Evolutionary conservation across 2,888 invertebrate genomes (phyloP), one percentile per base, ranked within the genome.

Genomic region (Buathra laborator): DNA sequence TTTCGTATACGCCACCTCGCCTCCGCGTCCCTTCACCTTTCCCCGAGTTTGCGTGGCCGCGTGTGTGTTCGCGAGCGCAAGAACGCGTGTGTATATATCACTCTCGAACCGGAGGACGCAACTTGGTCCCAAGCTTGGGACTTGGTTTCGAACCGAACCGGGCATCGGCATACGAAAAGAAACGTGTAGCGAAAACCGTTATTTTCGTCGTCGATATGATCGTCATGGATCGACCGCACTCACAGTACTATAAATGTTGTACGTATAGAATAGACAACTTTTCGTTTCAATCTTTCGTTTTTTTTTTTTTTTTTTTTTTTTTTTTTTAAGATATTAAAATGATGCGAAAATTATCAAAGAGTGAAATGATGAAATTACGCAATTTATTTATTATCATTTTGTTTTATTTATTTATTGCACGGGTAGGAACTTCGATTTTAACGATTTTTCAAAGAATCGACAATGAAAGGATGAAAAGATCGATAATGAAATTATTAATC

Each of bases 241-340:
- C 91, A 66, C 90, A 90, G 72, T 92, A 90, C 86, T 89, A 88
- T 64, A 91, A 90, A 91, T 92, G 91, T 85, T 92, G 93, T 92
- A 92, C 75, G 92, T 91, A 88, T 83, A 5, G 16, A 0, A 46
- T 16, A 9, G 16, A 66, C 7, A 7, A 43, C 16, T 43, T 43
- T 44, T 6, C 9, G 44, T 37, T 53, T 53, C 24, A 37, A 4
- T 32, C 51, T 16, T 51, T 71, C 24, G 7, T 70, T 70, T 74
- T 62, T 74, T 59, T 12, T 6, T 67, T 44, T 48, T n/a, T 66
- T 32, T 53, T 76, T 66, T 71, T 51, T 2, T 48, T 64, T 48
- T 62, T 43, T 24, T 66, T 70, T 29, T 14, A 68, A n/a, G 2
- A 16, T 62, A n/a, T 67, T 43, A 24, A 24, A 7, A 37, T 37